Evolutionary conservation across 2,888 invertebrate genomes (phyloP).

Genomic region (Melanostoma mellinum): DNA sequence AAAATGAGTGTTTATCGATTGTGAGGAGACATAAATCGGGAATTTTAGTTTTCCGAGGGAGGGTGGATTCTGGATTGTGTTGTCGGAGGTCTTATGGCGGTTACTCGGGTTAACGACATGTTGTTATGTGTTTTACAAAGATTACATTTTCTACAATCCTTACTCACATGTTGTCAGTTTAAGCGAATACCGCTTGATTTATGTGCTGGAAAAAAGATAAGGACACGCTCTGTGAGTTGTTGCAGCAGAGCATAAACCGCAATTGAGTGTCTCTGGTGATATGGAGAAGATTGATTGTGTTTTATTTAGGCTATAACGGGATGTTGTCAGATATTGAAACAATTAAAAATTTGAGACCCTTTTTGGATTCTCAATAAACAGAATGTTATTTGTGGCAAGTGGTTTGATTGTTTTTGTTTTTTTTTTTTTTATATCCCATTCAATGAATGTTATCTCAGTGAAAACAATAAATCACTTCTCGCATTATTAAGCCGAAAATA

Average conservation of each 20-base stretch:
- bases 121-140: slow-evolving; percentile 18
- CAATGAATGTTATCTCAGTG: too few species aligned
- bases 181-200: slow-evolving; percentile 29
- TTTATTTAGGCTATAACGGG: too few species aligned
- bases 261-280: slow-evolving; percentile 2
- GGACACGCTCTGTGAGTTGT: background rate
- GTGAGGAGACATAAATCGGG: slow-evolving; percentile 4
- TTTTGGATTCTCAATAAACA: too few species aligned
- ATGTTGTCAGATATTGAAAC: too few species aligned
- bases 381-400: too few species aligned
- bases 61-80: slow-evolving; percentile 24
- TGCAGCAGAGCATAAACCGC: too few species aligned
- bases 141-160: slow-evolving; percentile 44
- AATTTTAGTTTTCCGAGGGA: background rate
- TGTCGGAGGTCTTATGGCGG: background rate
- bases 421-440: too few species aligned
- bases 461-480: too few species aligned
- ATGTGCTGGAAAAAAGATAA: slow-evolving; percentile 36
- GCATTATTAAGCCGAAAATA: too few species aligned
- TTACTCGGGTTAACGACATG: slow-evolving; percentile 20
- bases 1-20: slow-evolving; percentile 36
- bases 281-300: slow-evolving; percentile 42
- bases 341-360: too few species aligned
- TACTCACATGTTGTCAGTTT: slow-evolving; percentile 5
- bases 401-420: too few species aligned